Evolutionary conservation across 1,140 invertebrate species (phyloP), one percentile per base, ranked within the genome.

Genomic region (Drosophila persimilis): DNA sequence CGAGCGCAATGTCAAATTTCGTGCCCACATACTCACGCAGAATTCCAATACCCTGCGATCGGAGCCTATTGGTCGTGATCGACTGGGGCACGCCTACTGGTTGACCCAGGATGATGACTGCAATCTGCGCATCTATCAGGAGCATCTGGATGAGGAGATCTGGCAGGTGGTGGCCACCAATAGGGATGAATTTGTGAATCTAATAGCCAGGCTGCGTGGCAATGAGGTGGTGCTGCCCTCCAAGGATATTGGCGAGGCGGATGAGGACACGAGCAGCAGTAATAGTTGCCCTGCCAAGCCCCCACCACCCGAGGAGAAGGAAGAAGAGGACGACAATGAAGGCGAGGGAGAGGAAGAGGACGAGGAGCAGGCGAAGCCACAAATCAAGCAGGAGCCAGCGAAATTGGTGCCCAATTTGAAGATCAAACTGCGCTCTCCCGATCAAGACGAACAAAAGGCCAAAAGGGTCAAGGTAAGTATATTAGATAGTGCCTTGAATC

Each of bases 91-190:
- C 89, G 93, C 95, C 6, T 99, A 99, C 92, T 99, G 98, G 98
- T 95, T 96, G 88, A 96, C 98, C 81, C 93, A 97, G 64, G 98
- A 99, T 91, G 94, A 95, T 72, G 95, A 97, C 57, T 95, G 95
- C 77, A 98, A 99, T 92, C 93, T 99, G 45, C 94, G 97, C 69
- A 94, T 99, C 22, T 99, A 98, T 91, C 95, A 95, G 84, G 98
- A 99, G 93, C 97, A 99, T 90, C 94, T 96, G 58, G 98, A 99
- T 92, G 98, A 99, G 89, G 97, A 99, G 90, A 97, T 96, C 15
- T 99, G 98, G 98, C 95, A 96, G 90, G 92, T 99, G 43, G 95
- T 99, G 70, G 98, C 97, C 67, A 97, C 95, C 95, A 95, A 95
- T 90, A 92, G 95, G 54, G 95, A 96, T 69, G 95, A 95, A 73